These are phyloP conservation scores for Thinocorus orbignyianus DNA, from an alignment of 2,113 vertebrate genomes.

Conservation along the genomic window DNA sequence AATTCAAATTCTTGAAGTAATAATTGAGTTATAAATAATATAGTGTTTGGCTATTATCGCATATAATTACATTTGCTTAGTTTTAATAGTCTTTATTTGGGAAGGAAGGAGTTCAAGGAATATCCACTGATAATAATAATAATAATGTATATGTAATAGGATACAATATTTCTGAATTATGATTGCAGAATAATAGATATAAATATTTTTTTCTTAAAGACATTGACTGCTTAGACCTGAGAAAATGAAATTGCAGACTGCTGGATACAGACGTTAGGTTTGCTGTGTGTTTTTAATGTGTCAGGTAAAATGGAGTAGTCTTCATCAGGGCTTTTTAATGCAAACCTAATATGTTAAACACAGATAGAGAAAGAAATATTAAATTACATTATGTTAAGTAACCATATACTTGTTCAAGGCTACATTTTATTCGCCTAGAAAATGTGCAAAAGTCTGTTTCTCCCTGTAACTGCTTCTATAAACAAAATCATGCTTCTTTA, in stretches of 20 bases:
- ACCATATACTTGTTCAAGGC: neutral
- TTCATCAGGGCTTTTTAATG: neutral
- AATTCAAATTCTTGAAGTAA: neutral
- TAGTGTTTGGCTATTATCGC: neutral
- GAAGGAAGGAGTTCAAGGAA: neutral
- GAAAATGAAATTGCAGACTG: neutral
- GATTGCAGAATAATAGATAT: neutral
- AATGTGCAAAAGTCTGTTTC: neutral
- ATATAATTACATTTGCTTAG: neutral
- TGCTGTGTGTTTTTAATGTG: neutral
- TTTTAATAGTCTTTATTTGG: neutral
- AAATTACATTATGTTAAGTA: neutral
- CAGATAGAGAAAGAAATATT: neutral
- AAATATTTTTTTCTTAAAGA: neutral
- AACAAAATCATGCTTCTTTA: neutral
- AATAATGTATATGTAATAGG: neutral
- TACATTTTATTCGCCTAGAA: neutral
- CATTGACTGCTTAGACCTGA: neutral
- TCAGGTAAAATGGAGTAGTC: neutral
- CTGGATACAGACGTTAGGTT: neutral
- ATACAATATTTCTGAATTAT: neutral
- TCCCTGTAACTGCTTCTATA: neutral
- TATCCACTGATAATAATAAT: neutral
- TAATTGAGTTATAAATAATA: constrained; percentile 8
- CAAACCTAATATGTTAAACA: neutral